A percentile compares a stretch with the other conserved stretches of the same genome.
Evolutionary conservation across 2,888 invertebrate species (phyloP).

Genomic region (Agonopterix arenella): DNA sequence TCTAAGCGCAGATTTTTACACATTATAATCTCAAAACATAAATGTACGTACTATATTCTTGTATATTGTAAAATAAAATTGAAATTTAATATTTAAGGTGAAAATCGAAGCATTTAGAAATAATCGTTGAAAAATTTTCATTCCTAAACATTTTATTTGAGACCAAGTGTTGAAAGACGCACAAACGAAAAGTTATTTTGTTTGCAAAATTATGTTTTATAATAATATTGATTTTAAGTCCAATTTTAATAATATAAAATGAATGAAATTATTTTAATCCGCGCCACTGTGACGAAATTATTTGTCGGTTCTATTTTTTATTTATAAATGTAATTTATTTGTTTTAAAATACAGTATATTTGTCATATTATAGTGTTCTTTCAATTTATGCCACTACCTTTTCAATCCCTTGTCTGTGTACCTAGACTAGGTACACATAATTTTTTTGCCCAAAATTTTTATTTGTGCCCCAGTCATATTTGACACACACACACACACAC

Average conservation of each 20-base stretch:
- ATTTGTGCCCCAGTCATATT: no score
- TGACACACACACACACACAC: no score
- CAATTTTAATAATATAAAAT: conserved; percentile 25
- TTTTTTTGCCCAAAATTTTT: no score
- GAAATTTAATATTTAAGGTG: conserved; percentile 27
- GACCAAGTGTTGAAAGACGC: conserved; percentile 36
- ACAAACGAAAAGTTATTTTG: conserved; percentile 53
- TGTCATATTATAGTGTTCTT: conserved; percentile 39
- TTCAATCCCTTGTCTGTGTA: no score
- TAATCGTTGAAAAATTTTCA: conserved; percentile 26
- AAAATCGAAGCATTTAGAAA: conserved; percentile 24
- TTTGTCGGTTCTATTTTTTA: conserved; percentile 61
- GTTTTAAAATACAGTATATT: conserved; percentile 72
- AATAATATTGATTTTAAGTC: conserved; percentile 29
- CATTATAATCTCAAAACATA: conserved; percentile 53
- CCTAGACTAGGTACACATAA: no score
- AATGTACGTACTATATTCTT: conserved; percentile 62
- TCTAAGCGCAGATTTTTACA: conserved; percentile 34
- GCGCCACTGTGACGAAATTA: conserved; percentile 47
- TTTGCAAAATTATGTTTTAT: conserved; percentile 25
- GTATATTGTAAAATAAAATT: conserved; percentile 63
- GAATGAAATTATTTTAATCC: conserved; percentile 45
- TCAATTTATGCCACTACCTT: background rate
- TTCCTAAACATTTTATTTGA: conserved; percentile 29
- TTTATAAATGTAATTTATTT: conserved; percentile 71